Percentiles rank a stretch among this genome's conserved stretches.
phyloP scores from a whole-genome alignment of 2,113 vertebrate species.

The Atractosteus spatula region DNA sequence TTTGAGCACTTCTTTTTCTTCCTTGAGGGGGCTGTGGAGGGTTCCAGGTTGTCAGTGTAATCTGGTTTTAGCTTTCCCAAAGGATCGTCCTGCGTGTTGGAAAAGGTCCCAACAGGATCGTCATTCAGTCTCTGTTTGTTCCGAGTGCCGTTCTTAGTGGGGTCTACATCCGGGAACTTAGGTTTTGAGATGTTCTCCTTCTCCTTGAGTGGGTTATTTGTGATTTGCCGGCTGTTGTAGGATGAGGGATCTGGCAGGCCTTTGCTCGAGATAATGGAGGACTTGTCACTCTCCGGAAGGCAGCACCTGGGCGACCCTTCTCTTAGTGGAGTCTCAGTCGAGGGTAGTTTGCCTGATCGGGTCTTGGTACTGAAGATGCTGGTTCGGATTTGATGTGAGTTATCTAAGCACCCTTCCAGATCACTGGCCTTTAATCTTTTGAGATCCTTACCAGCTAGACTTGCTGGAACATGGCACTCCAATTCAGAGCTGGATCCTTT shows the following conservation, averaged over 20 bases:
- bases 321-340: conserved; percentile 62
- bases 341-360: conserved; percentile 66
- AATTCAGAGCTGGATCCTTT: conserved; percentile 92
- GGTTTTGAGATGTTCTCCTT: conserved; percentile 90
- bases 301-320: conserved; percentile 77
- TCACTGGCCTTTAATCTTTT: conserved; percentile 77
- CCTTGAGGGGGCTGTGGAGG: conserved; percentile 82
- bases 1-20: conserved; percentile 92
- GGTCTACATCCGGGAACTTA: conserved; percentile 73
- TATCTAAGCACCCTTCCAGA: conserved; percentile 81
- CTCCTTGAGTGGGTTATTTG: conserved; percentile 82
- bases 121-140: conserved; percentile 88
- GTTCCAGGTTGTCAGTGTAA: conserved; percentile 76
- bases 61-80: conserved; percentile 78
- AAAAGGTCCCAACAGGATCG: conserved; percentile 87
- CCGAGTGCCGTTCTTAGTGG: conserved; percentile 80
- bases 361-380: conserved; percentile 76
- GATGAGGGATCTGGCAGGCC: conserved; percentile 65
- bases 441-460: conserved; percentile 79
- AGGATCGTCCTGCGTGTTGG: conserved; percentile 81
- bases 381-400: conserved; percentile 70
- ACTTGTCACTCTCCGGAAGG: conserved; percentile 82
- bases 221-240: conserved; percentile 77
- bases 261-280: conserved; percentile 84
- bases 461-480: conserved; percentile 80